Evolutionary conservation across 2,888 invertebrate genomes (phyloP).

Genomic region (Heliconius erato): DNA sequence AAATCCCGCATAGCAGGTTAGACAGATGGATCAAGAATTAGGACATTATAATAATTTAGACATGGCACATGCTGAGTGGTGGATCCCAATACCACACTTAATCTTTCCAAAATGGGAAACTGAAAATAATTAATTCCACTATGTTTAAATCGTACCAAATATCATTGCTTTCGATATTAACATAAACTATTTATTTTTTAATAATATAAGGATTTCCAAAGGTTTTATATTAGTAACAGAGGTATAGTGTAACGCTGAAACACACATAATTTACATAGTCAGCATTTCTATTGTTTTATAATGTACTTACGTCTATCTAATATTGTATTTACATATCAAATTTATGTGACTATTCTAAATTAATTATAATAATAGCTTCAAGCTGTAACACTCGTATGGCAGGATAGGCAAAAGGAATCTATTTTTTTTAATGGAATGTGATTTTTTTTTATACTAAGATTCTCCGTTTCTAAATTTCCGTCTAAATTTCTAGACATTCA

Average conservation of each 20-base stretch:
- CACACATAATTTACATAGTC: neutral
- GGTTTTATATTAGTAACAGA: neutral
- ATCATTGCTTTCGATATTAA: neutral
- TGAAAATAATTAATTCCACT: neutral
- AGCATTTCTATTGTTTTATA: neutral
- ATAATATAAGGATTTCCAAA: neutral
- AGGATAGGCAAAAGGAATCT: too few relatives aligned
- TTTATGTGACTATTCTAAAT: neutral
- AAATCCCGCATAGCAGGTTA: too few relatives aligned
- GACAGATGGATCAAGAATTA: too few relatives aligned
- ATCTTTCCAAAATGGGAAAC: neutral
- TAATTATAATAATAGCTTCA: neutral
- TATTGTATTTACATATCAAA: constrained; percentile 1
- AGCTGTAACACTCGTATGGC: neutral
- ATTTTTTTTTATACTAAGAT: too few relatives aligned
- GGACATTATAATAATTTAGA: too few relatives aligned
- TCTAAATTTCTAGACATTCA: too few relatives aligned
- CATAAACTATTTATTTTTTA: neutral
- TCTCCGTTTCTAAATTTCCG: too few relatives aligned
- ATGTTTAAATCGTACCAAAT: neutral
- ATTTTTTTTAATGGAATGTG: too few relatives aligned
- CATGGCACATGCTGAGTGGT: too few relatives aligned
- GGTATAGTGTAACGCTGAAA: neutral
- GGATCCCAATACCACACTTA: too few relatives aligned
- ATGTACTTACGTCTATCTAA: neutral